phyloP scores from a whole-genome alignment of 2,888 invertebrate species.

The Habroteleia sp. region DNA sequence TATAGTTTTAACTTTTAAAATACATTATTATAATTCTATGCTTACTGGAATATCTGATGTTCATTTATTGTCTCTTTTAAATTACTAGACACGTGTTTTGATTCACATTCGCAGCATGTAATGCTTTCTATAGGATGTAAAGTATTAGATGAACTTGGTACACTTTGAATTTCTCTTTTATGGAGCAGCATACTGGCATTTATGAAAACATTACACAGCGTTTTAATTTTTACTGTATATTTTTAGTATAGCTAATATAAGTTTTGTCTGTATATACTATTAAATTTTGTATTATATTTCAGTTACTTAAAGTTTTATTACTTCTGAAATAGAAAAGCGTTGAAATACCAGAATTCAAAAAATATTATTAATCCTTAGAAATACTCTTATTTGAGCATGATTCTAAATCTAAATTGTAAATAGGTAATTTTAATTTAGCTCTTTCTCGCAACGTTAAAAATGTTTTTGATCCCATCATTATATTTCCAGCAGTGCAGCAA shows the following conservation, averaged over 20 bases:
- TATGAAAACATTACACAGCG: too few species aligned
- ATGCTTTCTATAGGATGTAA: background rate
- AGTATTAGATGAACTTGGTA: conserved; percentile 1
- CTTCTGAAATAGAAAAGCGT: too few species aligned
- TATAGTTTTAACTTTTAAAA: too few species aligned
- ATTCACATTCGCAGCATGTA: background rate
- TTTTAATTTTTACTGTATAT: too few species aligned
- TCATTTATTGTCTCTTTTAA: background rate
- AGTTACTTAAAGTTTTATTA: too few species aligned
- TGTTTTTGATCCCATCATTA: conserved; percentile 74
- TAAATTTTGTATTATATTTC: too few species aligned
- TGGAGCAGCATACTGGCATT: too few species aligned
- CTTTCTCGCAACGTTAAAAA: conserved; percentile 72
- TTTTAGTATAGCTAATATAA: too few species aligned
- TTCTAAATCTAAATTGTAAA: conserved; percentile 11
- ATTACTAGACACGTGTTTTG: background rate
- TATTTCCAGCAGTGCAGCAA: conserved; percentile 40
- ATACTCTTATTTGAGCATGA: background rate
- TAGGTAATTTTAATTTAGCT: conserved; percentile 63
- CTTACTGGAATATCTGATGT: background rate
- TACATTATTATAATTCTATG: background rate
- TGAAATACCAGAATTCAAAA: too few species aligned
- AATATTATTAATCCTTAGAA: conserved; percentile 12
- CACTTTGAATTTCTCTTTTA: conserved; percentile 4
- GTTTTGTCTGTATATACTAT: too few species aligned